These are phyloP conservation scores for Sebastes umbrosus DNA, from an alignment of 2,797 vertebrate species.

Conservation along the genomic window DNA sequence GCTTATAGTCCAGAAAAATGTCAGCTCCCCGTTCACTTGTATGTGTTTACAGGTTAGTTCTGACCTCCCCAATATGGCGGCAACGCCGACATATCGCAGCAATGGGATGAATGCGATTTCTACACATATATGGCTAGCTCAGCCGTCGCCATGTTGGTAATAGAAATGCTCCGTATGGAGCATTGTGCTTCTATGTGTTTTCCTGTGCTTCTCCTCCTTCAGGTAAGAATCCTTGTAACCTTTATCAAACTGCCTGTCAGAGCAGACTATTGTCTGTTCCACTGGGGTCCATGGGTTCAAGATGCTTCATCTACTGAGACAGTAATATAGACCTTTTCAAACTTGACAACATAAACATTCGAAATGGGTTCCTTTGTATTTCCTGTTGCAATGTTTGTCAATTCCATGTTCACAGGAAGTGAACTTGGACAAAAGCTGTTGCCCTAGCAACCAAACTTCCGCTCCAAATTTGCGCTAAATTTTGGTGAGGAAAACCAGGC, in stretches of 20 bases:
- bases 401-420: too few species aligned
- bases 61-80: too few species aligned
- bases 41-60: too few species aligned
- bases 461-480: too few species aligned
- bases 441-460: background rate
- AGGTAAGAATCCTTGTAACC: background rate
- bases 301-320: background rate
- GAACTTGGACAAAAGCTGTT: background rate
- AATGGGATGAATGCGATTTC: rapidly evolving
- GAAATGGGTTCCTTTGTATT: background rate
- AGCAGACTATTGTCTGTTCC: background rate
- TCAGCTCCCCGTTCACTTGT: too few species aligned
- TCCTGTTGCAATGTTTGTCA: background rate
- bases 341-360: background rate
- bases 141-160: too few species aligned
- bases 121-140: too few species aligned
- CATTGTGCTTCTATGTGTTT: background rate
- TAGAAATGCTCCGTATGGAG: too few species aligned
- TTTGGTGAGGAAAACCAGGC: rapidly evolving
- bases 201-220: background rate
- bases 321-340: background rate
- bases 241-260: slow-evolving; percentile 6
- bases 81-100: rapidly evolving
- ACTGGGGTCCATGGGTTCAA: background rate
- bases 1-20: too few species aligned